Evolutionary conservation across 1,140 invertebrate genomes (phyloP).

Genomic region (Lepidotrigona ventralis): DNA sequence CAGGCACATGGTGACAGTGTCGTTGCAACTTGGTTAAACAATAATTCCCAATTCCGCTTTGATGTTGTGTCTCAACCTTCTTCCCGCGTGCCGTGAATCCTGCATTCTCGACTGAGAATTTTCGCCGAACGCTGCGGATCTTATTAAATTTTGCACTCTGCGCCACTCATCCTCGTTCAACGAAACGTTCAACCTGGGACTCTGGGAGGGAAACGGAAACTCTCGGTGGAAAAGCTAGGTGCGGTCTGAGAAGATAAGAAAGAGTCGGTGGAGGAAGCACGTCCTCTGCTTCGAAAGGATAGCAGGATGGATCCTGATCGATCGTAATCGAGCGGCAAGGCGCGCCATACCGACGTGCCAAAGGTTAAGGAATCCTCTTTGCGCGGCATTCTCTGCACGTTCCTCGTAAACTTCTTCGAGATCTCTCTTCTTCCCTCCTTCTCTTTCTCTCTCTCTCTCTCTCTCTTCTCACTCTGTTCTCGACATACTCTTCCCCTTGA

Average conservation of each 20-base stretch:
- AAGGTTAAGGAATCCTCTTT: slow-evolving; percentile 63
- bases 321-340: slow-evolving; percentile 61
- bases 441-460: no score
- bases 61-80: not conserved
- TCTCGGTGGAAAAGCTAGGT: not conserved
- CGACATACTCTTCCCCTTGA: not conserved
- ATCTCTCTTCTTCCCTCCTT: slow-evolving; percentile 11
- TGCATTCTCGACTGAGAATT: no score
- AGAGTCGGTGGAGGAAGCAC: slow-evolving; percentile 4
- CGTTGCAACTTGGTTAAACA: not conserved
- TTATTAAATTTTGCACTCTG: no score
- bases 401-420: slow-evolving; percentile 54
- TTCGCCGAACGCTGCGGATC: no score
- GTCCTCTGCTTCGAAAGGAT: slow-evolving; percentile 36
- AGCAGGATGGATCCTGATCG: slow-evolving; percentile 52
- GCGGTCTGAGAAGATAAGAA: not conserved
- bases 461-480: no score
- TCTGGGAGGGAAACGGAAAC: no score
- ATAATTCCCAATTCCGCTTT: not conserved
- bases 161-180: no score
- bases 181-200: no score
- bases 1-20: no score
- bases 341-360: slow-evolving; percentile 47
- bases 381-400: slow-evolving; percentile 56
- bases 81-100: no score